Conservation (phyloP, 2,797 vertebrate species). For the Ptychadena robeensis region DNA sequence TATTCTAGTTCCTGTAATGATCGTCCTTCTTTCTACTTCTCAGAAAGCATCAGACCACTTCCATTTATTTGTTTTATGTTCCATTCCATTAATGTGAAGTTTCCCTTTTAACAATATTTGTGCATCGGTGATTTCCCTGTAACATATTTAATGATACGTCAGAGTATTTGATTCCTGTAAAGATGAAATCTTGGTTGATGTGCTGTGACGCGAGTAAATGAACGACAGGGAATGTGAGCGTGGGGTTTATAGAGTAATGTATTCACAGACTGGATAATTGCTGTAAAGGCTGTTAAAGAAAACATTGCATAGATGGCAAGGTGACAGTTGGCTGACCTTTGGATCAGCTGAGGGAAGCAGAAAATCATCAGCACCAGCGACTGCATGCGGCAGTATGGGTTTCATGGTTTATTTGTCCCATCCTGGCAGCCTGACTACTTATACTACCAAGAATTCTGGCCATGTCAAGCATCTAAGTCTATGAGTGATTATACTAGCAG, state of each 20-base stretch:
- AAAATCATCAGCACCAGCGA: neutral
- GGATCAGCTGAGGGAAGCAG: neutral
- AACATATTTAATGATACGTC: constrained; percentile 37
- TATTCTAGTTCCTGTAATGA: neutral
- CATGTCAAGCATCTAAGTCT: neutral
- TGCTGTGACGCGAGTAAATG: constrained; percentile 38
- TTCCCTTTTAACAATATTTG: constrained; percentile 17
- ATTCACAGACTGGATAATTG: constrained; percentile 25
- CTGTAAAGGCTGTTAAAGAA: constrained; percentile 11
- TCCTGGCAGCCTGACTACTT: neutral
- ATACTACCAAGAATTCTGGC: neutral
- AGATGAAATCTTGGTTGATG: constrained; percentile 24
- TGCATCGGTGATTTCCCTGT: constrained; percentile 15
- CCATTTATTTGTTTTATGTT: constrained; percentile 22
- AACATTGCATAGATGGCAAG: constrained; percentile 9
- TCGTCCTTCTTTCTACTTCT: neutral
- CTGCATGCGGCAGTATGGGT: neutral
- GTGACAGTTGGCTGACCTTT: constrained; percentile 1
- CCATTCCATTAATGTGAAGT: neutral
- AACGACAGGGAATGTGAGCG: constrained; percentile 3
- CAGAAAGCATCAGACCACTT: neutral
- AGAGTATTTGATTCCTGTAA: constrained; percentile 27
- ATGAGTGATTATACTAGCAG: neutral
- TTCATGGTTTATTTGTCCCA: neutral
- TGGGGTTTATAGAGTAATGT: constrained; percentile 36